Conservation (phyloP, 2,113 vertebrate species). For the Ciconia stormi region DNA sequence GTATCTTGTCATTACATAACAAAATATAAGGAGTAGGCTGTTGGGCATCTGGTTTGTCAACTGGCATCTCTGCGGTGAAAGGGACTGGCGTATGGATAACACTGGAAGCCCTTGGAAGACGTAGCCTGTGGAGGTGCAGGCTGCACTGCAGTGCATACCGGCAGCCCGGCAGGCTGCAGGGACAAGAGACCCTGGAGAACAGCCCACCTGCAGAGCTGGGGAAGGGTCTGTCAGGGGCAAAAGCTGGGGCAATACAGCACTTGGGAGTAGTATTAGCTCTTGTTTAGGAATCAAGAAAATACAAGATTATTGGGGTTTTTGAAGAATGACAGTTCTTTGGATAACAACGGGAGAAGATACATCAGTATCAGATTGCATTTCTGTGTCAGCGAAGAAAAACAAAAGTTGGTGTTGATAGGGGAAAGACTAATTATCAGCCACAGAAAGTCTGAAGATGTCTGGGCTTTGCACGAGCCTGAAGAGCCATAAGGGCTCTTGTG, state of each 20-base stretch:
- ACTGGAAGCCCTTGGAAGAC: background rate
- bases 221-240: background rate
- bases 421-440: background rate
- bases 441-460: background rate
- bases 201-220: background rate
- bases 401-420: background rate
- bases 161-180: background rate
- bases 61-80: background rate
- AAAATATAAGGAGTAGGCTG: background rate
- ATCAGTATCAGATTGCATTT: background rate
- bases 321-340: background rate
- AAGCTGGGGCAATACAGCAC: background rate
- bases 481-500: background rate
- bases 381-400: background rate
- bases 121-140: background rate
- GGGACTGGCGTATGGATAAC: background rate
- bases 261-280: background rate
- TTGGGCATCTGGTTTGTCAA: background rate
- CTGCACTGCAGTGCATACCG: rapidly evolving
- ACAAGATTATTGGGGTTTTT: background rate
- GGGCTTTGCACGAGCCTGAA: background rate
- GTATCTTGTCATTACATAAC: background rate
- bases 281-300: background rate
- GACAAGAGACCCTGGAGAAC: background rate
- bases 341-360: background rate